Evolutionary conservation across 1,140 invertebrate species (phyloP), one percentile per base, ranked within the genome.

Genomic region (Drosophila mauritiana): DNA sequence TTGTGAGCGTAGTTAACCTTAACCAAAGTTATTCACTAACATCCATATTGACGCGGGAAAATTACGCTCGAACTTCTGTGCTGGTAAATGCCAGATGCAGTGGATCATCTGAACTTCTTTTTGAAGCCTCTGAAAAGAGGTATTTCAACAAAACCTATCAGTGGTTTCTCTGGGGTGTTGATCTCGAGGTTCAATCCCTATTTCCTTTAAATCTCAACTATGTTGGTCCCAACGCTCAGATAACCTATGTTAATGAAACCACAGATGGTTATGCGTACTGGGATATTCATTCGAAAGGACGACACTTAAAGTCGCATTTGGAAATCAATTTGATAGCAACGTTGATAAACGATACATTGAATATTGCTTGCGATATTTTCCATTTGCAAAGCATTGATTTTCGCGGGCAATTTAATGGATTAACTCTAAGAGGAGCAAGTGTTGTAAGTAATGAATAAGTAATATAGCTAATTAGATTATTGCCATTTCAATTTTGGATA

Each of bases 61-160:
- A 64, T 25, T 69, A 75, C 45, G 78, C 68, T 22, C 56, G 59
- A 7, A 84, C 88, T n/a, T 11, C 78, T 11, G 65, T 91, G 15
- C 42, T 91, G 20, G 69, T 89, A 11, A 70, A 91, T 54, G 58
- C 78, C 0, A 27, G 1, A 20, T 91, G 89, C 11, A 54, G 51
- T 4, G 73, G 62, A 3, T 39, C 74, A 3, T 8, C n/a, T 20
- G 39, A 17, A 0, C 49, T 91, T 0, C 52, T 91, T 3, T 49
- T 10, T 4, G 49, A 76, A 58, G 85, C 81, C 13, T 78, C 89
- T 45, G 22, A 25, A 6, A 17, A 55, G 36, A 72, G 72, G 42
- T 86, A 59, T 20, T 91, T 86, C 34, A 91, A 91, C 45, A 91
- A 86, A 52, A 86, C 89, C 6, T 91, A 91, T 64, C 90, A 91